Evolutionary conservation across 2,888 invertebrate species (phyloP).

Genomic region (Mayetiola destructor): DNA sequence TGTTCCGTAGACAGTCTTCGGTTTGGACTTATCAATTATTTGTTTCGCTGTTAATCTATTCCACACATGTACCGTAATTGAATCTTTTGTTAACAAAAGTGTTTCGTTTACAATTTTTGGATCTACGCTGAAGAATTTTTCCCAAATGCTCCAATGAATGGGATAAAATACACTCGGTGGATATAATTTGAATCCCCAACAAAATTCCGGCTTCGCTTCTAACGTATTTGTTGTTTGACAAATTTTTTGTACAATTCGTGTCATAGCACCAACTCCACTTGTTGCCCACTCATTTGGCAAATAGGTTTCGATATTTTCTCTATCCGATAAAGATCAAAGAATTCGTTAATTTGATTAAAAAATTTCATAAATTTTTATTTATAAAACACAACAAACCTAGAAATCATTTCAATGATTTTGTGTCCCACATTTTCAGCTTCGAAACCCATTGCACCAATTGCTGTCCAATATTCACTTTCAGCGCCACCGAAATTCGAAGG

Average conservation of each 20-base stretch:
- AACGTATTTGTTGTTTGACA: constrained; percentile 40
- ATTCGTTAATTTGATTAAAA: not conserved
- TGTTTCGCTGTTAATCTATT: constrained; percentile 28
- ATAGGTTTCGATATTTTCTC: constrained; percentile 40
- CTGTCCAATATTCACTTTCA: constrained; percentile 44
- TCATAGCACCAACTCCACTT: constrained; percentile 51
- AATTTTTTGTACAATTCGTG: constrained; percentile 42
- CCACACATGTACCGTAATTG: constrained; percentile 30
- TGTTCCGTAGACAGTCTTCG: constrained; percentile 29
- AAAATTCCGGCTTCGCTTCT: constrained; percentile 39
- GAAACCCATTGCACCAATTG: constrained; percentile 53
- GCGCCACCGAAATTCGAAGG: constrained; percentile 47
- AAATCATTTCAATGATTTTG: constrained; percentile 41
- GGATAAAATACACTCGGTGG: constrained; percentile 52
- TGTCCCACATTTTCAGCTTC: constrained; percentile 40
- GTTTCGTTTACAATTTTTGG: constrained; percentile 32
- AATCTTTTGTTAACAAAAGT: constrained; percentile 24
- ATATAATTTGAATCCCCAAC: constrained; percentile 47
- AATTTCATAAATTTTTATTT: too few relatives aligned
- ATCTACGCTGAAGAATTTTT: constrained; percentile 40
- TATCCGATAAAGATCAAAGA: not conserved
- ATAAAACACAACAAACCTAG: constrained; percentile 30
- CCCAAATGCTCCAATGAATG: constrained; percentile 40
- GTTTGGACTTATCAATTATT: constrained; percentile 26
- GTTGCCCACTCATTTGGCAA: constrained; percentile 44